phyloP scores from a whole-genome alignment of 2,797 vertebrate genomes.

The Dromococcyx pavoninus region DNA sequence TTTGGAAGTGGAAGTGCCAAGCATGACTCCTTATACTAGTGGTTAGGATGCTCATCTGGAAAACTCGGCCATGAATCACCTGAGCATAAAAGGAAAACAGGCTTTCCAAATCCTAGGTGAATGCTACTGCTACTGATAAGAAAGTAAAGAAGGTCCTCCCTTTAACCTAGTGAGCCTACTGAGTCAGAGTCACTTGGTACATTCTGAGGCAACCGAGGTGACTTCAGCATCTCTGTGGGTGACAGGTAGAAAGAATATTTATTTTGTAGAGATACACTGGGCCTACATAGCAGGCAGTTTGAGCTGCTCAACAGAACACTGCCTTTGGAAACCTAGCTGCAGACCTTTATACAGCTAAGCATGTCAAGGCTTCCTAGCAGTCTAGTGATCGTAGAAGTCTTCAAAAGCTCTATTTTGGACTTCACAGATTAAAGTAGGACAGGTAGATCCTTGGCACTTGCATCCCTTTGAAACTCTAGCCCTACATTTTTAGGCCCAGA shows the following conservation, averaged over 20 bases:
- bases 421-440: background rate
- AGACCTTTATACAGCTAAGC: background rate
- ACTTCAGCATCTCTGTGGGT: background rate
- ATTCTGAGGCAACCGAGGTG: background rate
- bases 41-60: constrained; percentile 14
- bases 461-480: background rate
- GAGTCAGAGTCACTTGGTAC: background rate
- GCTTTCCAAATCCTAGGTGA: background rate
- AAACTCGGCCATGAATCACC: constrained; percentile 32
- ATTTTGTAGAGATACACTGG: background rate
- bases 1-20: background rate
- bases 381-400: background rate
- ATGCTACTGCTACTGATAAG: background rate
- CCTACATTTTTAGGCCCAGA: background rate
- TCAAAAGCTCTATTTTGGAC: background rate
- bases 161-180: background rate
- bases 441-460: background rate
- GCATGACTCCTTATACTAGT: background rate
- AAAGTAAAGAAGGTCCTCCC: background rate
- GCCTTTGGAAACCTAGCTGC: background rate
- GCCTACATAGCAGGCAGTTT: background rate
- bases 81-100: background rate
- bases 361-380: background rate
- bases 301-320: background rate
- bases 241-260: background rate